Conservation (phyloP, 2,113 vertebrate genomes). For the Podocnemis expansa region DNA sequence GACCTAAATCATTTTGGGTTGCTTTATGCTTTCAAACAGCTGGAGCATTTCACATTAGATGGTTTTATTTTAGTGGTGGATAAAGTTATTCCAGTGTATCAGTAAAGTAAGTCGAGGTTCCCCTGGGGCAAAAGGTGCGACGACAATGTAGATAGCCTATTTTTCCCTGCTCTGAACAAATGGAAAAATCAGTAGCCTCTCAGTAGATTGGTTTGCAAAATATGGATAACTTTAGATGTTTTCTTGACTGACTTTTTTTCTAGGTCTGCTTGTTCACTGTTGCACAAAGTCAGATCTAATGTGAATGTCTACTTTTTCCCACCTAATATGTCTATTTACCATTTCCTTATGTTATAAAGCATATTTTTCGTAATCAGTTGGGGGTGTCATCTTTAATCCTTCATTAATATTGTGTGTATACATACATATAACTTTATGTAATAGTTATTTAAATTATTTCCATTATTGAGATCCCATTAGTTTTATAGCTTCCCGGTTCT, state of each 20-base stretch:
- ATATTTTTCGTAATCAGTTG: slow-evolving; percentile 27
- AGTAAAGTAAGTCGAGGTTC: slow-evolving; percentile 31
- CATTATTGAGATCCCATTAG: not conserved
- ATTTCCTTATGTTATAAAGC: slow-evolving; percentile 33
- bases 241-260: not conserved
- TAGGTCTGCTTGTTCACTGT: not conserved
- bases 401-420: not conserved
- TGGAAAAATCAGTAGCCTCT: not conserved
- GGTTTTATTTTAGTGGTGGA: not conserved
- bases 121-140: slow-evolving; percentile 26
- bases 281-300: not conserved
- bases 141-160: slow-evolving; percentile 8
- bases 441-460: slow-evolving; percentile 33
- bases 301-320: not conserved
- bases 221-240: not conserved
- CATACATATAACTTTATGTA: slow-evolving; percentile 30
- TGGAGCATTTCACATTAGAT: not conserved
- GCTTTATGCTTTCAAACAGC: slow-evolving; percentile 13
- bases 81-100: not conserved
- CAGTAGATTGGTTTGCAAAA: not conserved
- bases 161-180: not conserved
- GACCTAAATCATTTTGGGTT: slow-evolving; percentile 9
- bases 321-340: not conserved
- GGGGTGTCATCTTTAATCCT: not conserved
- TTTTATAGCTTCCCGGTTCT: slow-evolving; percentile 18